Conservation (phyloP, 2,113 vertebrate genomes). For the Elephantulus edwardii region DNA sequence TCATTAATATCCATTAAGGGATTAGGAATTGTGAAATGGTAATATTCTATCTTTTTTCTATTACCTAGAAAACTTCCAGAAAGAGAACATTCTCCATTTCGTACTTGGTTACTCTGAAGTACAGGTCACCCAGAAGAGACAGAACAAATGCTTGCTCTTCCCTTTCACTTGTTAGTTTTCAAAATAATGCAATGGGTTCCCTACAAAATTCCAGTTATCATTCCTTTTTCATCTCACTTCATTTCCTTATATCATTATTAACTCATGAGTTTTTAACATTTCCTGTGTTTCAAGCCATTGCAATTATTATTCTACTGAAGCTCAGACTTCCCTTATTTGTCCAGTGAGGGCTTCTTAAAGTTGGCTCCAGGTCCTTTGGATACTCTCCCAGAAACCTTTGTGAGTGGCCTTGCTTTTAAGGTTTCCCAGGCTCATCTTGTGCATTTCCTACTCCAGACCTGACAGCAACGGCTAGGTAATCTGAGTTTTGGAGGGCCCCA, state of each 20-base stretch:
- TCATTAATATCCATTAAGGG: background rate
- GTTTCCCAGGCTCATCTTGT: conserved; percentile 18
- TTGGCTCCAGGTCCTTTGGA: conserved; percentile 23
- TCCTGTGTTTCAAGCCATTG: conserved; percentile 27
- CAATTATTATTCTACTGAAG: conserved; percentile 43
- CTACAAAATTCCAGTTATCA: conserved; percentile 13
- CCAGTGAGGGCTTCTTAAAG: conserved; percentile 24
- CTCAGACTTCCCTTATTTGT: conserved; percentile 2
- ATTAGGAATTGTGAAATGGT: conserved; percentile 9
- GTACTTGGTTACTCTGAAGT: background rate
- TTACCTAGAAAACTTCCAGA: conserved; percentile 18
- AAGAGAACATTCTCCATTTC: background rate
- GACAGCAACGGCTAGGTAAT: conserved; percentile 15
- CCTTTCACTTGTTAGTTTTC: conserved; percentile 20
- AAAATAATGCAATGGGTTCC: conserved; percentile 40
- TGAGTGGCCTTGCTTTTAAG: conserved; percentile 17
- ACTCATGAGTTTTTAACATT: conserved; percentile 10
- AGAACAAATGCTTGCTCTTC: conserved; percentile 18
- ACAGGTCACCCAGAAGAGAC: conserved; percentile 23
- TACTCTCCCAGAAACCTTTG: background rate
- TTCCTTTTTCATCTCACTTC: too few species aligned
- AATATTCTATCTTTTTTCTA: background rate
- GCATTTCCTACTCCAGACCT: conserved; percentile 17
- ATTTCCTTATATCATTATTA: conserved; percentile 17
- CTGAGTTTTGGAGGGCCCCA: conserved; percentile 4